A percentile compares a stretch with the other conserved stretches of the same genome.
Evolutionary conservation across 2,888 invertebrate genomes (phyloP).

Genomic region (Thymelicus lineola): DNA sequence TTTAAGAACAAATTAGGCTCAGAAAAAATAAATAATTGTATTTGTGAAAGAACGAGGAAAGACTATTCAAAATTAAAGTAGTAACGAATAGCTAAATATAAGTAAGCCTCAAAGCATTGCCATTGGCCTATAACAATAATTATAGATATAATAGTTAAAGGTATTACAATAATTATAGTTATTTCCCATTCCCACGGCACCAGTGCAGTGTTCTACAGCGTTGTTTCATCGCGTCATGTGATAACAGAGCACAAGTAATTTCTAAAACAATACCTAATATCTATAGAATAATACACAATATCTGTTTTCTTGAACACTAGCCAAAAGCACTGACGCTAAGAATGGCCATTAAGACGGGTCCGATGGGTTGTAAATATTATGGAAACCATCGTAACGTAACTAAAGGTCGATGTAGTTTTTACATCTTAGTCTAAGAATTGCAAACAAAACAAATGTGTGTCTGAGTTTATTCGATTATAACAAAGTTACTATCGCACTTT

Average conservation of each 20-base stretch:
- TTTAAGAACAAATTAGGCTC: too few species aligned
- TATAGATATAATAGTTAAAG: background rate
- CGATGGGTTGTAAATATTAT: constrained; percentile 13
- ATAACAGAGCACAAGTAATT: constrained; percentile 41
- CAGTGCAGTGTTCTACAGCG: background rate
- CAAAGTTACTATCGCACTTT: too few species aligned
- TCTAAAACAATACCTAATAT: constrained; percentile 47
- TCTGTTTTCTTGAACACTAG: constrained; percentile 50
- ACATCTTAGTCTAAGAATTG: background rate
- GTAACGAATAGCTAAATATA: background rate
- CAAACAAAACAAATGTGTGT: background rate
- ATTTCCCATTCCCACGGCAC: background rate
- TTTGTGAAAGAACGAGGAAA: too few species aligned
- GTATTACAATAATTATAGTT: too few species aligned
- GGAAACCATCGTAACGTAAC: constrained; percentile 1
- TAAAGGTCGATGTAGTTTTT: background rate
- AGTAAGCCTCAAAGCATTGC: background rate
- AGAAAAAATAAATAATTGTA: too few species aligned
- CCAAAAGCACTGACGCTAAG: constrained; percentile 44
- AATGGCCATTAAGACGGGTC: constrained; percentile 10
- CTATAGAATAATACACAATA: constrained; percentile 47
- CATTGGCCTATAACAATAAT: background rate
- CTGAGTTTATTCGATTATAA: too few species aligned
- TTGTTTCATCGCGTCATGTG: constrained; percentile 36
- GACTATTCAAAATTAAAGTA: too few species aligned